A percentile compares a stretch with the other conserved stretches of the same genome.
Conservation (phyloP, 2,797 vertebrate genomes). For the Okamejei kenojei region DNA sequence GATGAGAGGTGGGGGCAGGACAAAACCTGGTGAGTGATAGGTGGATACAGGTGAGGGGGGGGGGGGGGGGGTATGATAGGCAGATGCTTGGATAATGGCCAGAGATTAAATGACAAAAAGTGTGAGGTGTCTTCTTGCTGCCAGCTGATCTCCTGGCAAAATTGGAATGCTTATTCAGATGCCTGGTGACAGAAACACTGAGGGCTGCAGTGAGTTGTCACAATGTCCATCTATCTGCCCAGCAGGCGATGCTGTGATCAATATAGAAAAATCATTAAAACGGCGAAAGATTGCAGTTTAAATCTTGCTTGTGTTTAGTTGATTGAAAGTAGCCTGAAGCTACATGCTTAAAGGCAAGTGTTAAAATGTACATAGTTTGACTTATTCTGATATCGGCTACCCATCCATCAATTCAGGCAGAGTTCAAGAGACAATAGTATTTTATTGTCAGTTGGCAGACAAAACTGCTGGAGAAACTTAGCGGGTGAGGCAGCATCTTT, state of each 20-base stretch:
- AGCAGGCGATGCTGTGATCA: not conserved
- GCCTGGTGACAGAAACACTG: not conserved
- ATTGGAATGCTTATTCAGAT: not conserved
- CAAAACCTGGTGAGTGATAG: too few relatives aligned
- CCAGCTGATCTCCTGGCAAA: too few relatives aligned
- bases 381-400: not conserved
- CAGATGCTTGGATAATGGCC: too few relatives aligned
- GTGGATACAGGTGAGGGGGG: too few relatives aligned
- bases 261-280: not conserved
- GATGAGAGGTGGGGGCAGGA: too few relatives aligned
- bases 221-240: not conserved
- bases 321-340: not conserved
- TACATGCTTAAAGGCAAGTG: not conserved
- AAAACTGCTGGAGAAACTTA: too few relatives aligned
- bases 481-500: too few relatives aligned
- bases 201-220: not conserved
- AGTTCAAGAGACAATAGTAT: not conserved
- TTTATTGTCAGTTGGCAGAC: too few relatives aligned
- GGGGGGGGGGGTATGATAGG: too few relatives aligned
- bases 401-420: too few relatives aligned
- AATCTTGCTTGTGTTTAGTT: constrained; percentile 1
- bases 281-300: not conserved
- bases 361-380: not conserved
- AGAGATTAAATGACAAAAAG: too few relatives aligned
- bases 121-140: not conserved